Evolutionary conservation across 2,797 vertebrate genomes (phyloP).

Genomic region (Protosalanx chinensis): DNA sequence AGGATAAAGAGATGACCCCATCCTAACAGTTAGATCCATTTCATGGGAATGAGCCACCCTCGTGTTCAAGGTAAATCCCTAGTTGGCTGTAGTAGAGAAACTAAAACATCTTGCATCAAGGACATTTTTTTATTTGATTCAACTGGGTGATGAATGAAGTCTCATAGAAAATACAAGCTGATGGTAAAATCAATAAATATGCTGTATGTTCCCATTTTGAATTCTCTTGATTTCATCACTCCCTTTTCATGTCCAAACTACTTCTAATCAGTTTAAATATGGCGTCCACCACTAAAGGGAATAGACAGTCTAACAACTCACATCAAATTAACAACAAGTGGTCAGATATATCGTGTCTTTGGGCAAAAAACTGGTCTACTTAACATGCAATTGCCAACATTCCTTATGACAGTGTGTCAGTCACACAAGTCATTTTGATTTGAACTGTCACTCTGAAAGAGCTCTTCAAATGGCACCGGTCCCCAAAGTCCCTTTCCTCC

Average conservation of each 20-base stretch:
- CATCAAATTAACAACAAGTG: conserved; percentile 43
- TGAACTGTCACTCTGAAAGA: conserved; percentile 34
- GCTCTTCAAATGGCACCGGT: conserved; percentile 34
- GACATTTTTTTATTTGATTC: conserved; percentile 52
- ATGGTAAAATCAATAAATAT: conserved; percentile 34
- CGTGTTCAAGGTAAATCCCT: conserved; percentile 67
- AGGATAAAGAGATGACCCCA: conserved; percentile 84
- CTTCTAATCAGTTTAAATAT: conserved; percentile 26
- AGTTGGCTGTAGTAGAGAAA: conserved; percentile 61
- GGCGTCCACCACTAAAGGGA: conserved; percentile 33
- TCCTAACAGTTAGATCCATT: conserved; percentile 77
- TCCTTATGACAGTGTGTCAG: conserved; percentile 56
- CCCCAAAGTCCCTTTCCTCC: conserved; percentile 10
- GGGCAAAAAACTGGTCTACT: conserved; percentile 26
- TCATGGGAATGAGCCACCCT: conserved; percentile 68
- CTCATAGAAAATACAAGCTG: conserved; percentile 55
- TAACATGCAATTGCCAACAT: conserved; percentile 22
- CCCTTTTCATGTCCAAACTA: conserved; percentile 14
- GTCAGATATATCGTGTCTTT: conserved; percentile 47
- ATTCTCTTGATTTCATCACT: background rate
- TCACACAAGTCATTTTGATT: conserved; percentile 46
- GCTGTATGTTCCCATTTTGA: conserved; percentile 11
- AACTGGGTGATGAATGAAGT: conserved; percentile 53
- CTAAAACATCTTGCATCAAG: conserved; percentile 52
- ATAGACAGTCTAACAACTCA: conserved; percentile 48